Conservation (phyloP, 2,113 vertebrate species). For the Pholis gunnellus region DNA sequence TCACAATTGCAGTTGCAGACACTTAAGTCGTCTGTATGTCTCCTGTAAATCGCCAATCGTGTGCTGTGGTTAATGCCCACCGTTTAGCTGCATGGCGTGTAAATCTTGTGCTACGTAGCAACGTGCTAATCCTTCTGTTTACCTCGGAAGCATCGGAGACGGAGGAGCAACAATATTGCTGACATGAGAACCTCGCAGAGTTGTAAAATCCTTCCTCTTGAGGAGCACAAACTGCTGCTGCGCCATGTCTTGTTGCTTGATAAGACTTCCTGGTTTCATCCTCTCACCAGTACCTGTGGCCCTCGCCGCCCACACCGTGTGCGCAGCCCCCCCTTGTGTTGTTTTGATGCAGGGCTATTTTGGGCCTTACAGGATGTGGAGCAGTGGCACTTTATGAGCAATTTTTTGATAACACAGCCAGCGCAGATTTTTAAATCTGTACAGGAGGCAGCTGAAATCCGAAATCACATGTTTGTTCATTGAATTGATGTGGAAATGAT, state of each 20-base stretch:
- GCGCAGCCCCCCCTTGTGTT: constrained; percentile 25
- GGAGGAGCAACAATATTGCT: constrained; percentile 36
- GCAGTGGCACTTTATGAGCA: constrained; percentile 35
- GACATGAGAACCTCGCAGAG: constrained; percentile 12
- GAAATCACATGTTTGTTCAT: neutral
- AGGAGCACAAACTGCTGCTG: constrained; percentile 35
- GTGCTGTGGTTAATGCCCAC: neutral
- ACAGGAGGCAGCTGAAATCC: neutral
- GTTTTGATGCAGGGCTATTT: constrained; percentile 65
- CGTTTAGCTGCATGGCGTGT: neutral
- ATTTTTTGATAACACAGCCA: constrained; percentile 16
- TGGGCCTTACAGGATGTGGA: constrained; percentile 29
- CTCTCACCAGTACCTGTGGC: constrained; percentile 51
- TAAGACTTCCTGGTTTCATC: constrained; percentile 53
- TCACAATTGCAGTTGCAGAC: neutral
- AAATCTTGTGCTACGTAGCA: neutral
- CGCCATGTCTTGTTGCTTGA: constrained; percentile 25
- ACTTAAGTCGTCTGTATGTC: neutral
- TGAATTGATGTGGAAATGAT: neutral
- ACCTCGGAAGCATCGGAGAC: constrained; percentile 10
- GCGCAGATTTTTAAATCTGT: constrained; percentile 12
- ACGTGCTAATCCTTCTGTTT: constrained; percentile 12
- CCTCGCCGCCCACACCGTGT: constrained; percentile 38
- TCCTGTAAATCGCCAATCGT: neutral
- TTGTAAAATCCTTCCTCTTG: constrained; percentile 51